Base-by-base conservation (phyloP, 2,888 invertebrate genomes). In the Flexamia atlantica region DNA sequence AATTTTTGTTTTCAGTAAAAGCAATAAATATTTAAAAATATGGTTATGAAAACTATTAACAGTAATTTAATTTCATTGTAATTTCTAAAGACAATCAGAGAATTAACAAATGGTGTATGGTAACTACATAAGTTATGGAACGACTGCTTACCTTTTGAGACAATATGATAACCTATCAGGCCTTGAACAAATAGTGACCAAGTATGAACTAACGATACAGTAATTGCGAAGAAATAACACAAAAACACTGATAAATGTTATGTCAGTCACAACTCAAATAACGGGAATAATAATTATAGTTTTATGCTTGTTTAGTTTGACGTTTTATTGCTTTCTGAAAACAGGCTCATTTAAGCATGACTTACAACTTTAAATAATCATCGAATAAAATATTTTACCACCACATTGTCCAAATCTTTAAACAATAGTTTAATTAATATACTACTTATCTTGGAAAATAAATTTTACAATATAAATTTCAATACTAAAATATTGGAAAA, bases 161-260 rank as follows among this genome's bases (percentile, higher is more conserved):
- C 53, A n/a, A n/a, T 23, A 4, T 64, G 64, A 64, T 64, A 64
- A 64, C 64, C 64, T 64, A 64, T 64, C 64, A 64, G 64, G 17
- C 64, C 64, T 64, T 64, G 64, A 64, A 64, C 30, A 64, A 64
- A 64, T 64, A 64, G 64, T 64, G 64, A 12, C 28, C 30, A 20
- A 64, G 64, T 53, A 53, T 2, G 23, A 53, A 23, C 53, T 53
- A 53, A 30, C 30, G 30, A 64, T 64, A 64, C 28, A 14, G 64
- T 64, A 64, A 64, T 64, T 64, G 64, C 64, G 1, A 30, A 3
- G 25, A 64, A 64, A 64, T 28, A 28, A 64, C 25, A 28, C 60
- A 10, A 28, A 64, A 64, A 64, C 64, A 64, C 25, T 64, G 64
- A 64, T 64, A 64, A 64, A 64, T 20, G 64, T 60, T 25, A 60